Base-by-base conservation (phyloP, 1,140 invertebrate genomes). In the Popillia japonica region DNA sequence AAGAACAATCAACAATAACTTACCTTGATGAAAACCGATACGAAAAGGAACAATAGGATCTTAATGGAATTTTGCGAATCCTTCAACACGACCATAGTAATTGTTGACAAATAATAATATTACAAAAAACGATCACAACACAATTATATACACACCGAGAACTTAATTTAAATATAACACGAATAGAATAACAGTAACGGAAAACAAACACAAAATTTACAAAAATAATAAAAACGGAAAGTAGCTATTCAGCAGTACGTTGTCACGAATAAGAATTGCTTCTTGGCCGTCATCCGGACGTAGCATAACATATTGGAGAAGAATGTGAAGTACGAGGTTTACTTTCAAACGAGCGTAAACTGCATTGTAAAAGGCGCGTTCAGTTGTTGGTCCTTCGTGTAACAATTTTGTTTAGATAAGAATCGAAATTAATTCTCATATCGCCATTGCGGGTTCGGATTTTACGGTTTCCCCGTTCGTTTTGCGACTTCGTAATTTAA, bases 201-300 rank as follows among this genome's bases (percentile, higher is more conserved):
- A 14, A 7, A 20, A 68, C 22, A 14, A n/a, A 68, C 20, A 68
- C 7, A 68, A 68, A 68, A 68, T 10, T 27, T 9, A 68, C 0
- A 68, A 27, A 68, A 34, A 34, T 34, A 34, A 34, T 34, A 34
- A 20, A 27, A 68, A 68, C 61, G 4, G 11, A 55, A 55, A n/a
- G 48, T 55, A 55, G 48, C 61, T 17, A 8, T 68, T 68, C 61
- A 68, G 22, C 61, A 27, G 22, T 22, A 23, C 61, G 61, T 22
- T 34, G 61, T 68, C 61, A 68, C 17, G 61, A 68, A 68, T 68
- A 68, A 68, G 17, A 68, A 68, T 68, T 68, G 61, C 22, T 68
- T 68, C 61, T 68, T 27, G 17, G 61, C 6, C 61, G 61, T 68
- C 22, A 10, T 23, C 61, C 20, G 61, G 8, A 68, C 61, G 61